Evolutionary conservation across 2,113 vertebrate species (phyloP).

Genomic region (Phoenicopterus ruber): DNA sequence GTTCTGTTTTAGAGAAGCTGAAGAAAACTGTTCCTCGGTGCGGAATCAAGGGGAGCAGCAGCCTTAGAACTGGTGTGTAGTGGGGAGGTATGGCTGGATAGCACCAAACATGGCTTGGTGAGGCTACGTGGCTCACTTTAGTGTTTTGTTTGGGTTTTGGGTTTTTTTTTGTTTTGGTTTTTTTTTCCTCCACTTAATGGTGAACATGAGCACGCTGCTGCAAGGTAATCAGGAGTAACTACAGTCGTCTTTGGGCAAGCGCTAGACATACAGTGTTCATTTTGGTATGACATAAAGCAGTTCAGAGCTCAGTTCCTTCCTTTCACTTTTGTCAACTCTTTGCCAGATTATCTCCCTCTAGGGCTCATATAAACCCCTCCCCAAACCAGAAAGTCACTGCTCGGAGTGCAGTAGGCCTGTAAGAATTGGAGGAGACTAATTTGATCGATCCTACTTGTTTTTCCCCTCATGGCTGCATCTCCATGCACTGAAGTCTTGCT

Average conservation of each 20-base stretch:
- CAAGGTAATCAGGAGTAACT: neutral
- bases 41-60: neutral
- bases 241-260: neutral
- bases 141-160: neutral
- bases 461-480: neutral
- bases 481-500: neutral
- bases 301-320: neutral
- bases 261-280: neutral
- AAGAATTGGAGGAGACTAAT: neutral
- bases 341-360: neutral
- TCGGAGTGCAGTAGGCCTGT: neutral
- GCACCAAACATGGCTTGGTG: neutral
- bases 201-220: neutral
- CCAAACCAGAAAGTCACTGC: neutral
- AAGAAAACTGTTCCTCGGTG: neutral
- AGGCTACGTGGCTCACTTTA: neutral
- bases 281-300: neutral
- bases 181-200: neutral
- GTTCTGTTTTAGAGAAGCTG: neutral
- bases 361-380: neutral
- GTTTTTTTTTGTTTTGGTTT: too few relatives aligned
- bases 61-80: too few relatives aligned
- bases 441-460: neutral
- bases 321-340: neutral
- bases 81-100: accelerated